Evolutionary conservation across 2,888 invertebrate genomes (phyloP), one percentile per base, ranked within the genome.

Genomic region (Crioceris asparagi): DNA sequence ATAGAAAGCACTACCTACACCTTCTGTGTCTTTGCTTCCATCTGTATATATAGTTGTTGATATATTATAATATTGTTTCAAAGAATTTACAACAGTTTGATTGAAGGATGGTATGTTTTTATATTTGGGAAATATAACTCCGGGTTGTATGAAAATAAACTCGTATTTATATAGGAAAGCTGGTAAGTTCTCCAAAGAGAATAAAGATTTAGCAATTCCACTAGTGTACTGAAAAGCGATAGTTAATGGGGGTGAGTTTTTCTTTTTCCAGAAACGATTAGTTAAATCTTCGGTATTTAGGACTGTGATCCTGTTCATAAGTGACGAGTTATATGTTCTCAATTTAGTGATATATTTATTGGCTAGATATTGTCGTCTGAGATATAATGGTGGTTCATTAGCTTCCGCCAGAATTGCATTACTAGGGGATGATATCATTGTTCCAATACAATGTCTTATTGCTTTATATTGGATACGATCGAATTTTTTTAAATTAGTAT

Each of bases 351-450:
- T 27, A 10, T 27, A 27, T 10, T 27, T 27, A 27, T 27, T 27
- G 7, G 32, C 32, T 17, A 18, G 12, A 12, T n/a, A 17, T 4
- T 8, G 10, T 32, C 32, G 17, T 11, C 32, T 32, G 10, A 31
- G 17, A 2, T 16, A 7, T 16, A 31, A 31, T 17, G 31, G 31
- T 7, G 31, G 31, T 17, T 35, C 17, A 26, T 35, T 12, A 19
- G 23, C n/a, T 26, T 37, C 27, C 10, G 32, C 32, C 18, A 27
- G 18, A 32, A 32, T 32, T 19, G 32, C 32, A 25, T 31, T 8
- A 27, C 14, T 27, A 12, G 27, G 37, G 7, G 37, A 32, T 15
- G 37, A 38, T 29, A 32, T 38, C 18, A 38, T 32, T 5, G 25
- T 32, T 7, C 37, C 32, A 6, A 38, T 10, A 27, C 37, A 38